Evolutionary conservation across 2,888 invertebrate genomes (phyloP), one percentile per base, ranked within the genome.

Genomic region (Callyntrura guangdongensis): DNA sequence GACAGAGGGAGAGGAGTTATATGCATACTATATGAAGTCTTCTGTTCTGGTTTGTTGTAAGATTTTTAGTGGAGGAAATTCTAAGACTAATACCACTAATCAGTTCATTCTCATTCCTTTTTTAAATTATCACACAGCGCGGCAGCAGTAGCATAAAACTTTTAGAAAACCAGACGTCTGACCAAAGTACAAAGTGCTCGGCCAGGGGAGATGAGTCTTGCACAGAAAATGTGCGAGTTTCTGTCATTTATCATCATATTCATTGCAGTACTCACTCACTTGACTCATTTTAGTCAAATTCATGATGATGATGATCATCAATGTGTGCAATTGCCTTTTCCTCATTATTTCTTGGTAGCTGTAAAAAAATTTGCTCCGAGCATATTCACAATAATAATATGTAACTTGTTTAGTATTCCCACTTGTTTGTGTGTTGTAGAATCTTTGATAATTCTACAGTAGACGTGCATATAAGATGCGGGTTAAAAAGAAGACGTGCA

Each of bases 281-380:
- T 72, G 17, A 17, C 47, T 72, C 72, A 72, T 72, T 72, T 72
- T 67, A 67, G 72, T 72, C 8, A 17, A 20, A 17, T 72, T 45
- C 72, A 36, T 36, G n/a, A 72, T 72, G 36, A 72, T 72, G 36
- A 20, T 45, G n/a, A 45, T 45, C 6, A 36, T 36, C 36, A 36
- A 36, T 36, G 36, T 36, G 36, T 36, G 36, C 36, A 36, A 2
- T 36, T 36, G 2, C 36, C 36, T 45, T 72, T 25, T 84, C 84
- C 84, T 84, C 74, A 86, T 86, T 86, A 74, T 85, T 53, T 86
- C 74, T 5, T 45, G 36, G 25, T 59, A 61, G 61, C 14, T 27
- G 27, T 14, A 36, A 61, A 4, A n/a, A 1, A 2, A 4, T 61
- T 61, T 61, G 61, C 11, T 61, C n/a, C n/a, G n/a, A n/a, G n/a